A percentile compares a stretch with the other conserved stretches of the same genome.
Evolutionary conservation across 2,113 vertebrate species (phyloP).

Genomic region (Chelonoidis abingdonii): DNA sequence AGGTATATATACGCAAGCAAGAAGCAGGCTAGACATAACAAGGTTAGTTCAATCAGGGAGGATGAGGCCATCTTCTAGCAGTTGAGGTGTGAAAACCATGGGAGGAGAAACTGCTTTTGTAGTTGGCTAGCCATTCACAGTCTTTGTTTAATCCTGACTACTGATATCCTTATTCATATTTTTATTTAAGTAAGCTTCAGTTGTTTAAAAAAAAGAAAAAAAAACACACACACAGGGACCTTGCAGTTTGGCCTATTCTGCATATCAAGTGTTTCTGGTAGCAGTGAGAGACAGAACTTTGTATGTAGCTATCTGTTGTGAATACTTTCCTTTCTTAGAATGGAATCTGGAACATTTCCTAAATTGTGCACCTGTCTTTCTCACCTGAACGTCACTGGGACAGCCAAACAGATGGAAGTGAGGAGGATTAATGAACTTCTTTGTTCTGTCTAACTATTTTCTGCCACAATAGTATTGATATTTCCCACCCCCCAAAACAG

Average conservation of each 20-base stretch:
- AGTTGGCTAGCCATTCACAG: too few relatives aligned
- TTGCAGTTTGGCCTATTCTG: not conserved
- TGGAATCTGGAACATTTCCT: conserved; percentile 39
- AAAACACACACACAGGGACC: not conserved
- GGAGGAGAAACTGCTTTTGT: too few relatives aligned
- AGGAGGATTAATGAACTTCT: conserved; percentile 8
- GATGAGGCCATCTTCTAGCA: too few relatives aligned
- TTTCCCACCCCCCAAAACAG: conserved; percentile 12
- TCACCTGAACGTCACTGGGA: conserved; percentile 48
- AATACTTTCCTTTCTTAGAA: conserved; percentile 46
- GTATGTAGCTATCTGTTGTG: not conserved
- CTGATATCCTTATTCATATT: not conserved
- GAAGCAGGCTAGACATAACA: too few relatives aligned
- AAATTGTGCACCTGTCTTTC: conserved; percentile 51
- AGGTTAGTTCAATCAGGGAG: too few relatives aligned
- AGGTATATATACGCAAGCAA: too few relatives aligned
- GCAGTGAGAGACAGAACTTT: not conserved
- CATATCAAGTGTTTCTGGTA: not conserved
- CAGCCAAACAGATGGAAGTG: conserved; percentile 32
- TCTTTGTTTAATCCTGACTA: not conserved
- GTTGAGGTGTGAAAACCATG: too few relatives aligned
- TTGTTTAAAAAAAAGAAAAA: not conserved
- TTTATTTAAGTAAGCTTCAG: not conserved
- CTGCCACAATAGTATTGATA: conserved; percentile 36
- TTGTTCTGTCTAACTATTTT: conserved; percentile 35